Evolutionary conservation across 2,113 vertebrate species (phyloP), one percentile per base, ranked within the genome.

Genomic region (Lampris incognitus): DNA sequence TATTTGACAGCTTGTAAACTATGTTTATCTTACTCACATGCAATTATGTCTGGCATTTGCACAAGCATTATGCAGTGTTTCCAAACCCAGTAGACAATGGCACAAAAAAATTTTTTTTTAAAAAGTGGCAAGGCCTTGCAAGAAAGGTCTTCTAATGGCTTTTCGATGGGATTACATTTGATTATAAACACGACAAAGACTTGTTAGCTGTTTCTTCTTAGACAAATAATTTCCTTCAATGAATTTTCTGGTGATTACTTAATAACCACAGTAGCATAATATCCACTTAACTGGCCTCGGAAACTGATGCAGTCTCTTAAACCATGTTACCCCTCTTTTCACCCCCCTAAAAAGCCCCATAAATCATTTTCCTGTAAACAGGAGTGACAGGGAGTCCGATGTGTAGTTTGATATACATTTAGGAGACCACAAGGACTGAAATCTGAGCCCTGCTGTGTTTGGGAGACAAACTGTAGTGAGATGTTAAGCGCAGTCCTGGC

Each of bases 351-450:
- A 92, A 88, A 88, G 84, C 84, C 89, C 84, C 93, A 94, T 95
- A 92, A 94, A 95, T 95, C 94, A 94, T 86, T 86, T 90, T 92
- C 83, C 87, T 94, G 91, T 94, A 95, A 95, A 94, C 92, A 95
- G 85, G 79, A 87, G 90, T 94, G 94, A 94, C 94, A 92, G 69
- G 9, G 70, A 90, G 88, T 85, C 92, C 85, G 93, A 94, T 95
- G 92, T 93, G 88, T 91, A 91, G 84, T 87, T 92, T 79, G 91
- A 94, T 94, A 94, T 93, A 91, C 88, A 84, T 93, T 92, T 87
- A 85, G 86, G 88, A 84, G 76, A 92, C 89, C 89, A 83, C 90
- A 89, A 91, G 89, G 66, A 77, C 79, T 91, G 92, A 94, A 94
- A 94, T 72, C 68, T 65, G 92, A 94, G 87, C 92, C 78, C 5